A percentile compares a stretch with the other conserved stretches of the same genome.
phyloP scores from a whole-genome alignment of 2,797 vertebrate species.

The Lacerta viridis region DNA sequence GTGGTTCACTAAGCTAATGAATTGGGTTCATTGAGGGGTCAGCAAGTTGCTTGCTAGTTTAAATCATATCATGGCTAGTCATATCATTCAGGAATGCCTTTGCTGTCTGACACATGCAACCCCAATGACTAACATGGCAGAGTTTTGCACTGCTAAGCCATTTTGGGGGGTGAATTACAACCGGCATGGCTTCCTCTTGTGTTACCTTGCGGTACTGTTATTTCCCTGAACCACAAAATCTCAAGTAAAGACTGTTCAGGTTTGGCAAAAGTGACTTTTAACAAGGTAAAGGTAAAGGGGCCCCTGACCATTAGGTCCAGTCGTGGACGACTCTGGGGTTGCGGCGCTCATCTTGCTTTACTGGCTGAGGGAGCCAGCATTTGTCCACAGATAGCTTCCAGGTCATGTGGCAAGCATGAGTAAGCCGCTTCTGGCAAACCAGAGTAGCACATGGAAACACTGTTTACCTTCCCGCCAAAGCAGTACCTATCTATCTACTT shows the following conservation, averaged over 20 bases:
- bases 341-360: too few relatives aligned
- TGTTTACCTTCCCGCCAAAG: too few relatives aligned
- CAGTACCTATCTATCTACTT: too few relatives aligned
- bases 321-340: too few relatives aligned
- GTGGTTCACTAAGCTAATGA: slow-evolving; percentile 17
- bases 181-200: neutral
- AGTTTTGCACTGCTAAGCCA: neutral
- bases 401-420: too few relatives aligned
- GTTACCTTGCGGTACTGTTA: neutral
- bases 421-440: too few relatives aligned
- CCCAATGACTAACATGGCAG: neutral
- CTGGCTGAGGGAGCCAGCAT: too few relatives aligned
- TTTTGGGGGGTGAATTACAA: neutral
- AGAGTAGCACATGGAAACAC: too few relatives aligned
- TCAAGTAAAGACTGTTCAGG: neutral
- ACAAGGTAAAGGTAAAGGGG: too few relatives aligned
- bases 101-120: neutral
- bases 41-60: slow-evolving; percentile 19
- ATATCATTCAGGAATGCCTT: neutral
- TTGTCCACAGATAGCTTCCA: too few relatives aligned
- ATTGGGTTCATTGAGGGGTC: slow-evolving; percentile 18
- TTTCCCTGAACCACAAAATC: neutral
- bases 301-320: too few relatives aligned
- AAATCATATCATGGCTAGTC: slow-evolving; percentile 4
- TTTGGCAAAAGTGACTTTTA: too few relatives aligned